phyloP scores from a whole-genome alignment of 2,888 invertebrate genomes.

The Callyntrura guangdongensis region DNA sequence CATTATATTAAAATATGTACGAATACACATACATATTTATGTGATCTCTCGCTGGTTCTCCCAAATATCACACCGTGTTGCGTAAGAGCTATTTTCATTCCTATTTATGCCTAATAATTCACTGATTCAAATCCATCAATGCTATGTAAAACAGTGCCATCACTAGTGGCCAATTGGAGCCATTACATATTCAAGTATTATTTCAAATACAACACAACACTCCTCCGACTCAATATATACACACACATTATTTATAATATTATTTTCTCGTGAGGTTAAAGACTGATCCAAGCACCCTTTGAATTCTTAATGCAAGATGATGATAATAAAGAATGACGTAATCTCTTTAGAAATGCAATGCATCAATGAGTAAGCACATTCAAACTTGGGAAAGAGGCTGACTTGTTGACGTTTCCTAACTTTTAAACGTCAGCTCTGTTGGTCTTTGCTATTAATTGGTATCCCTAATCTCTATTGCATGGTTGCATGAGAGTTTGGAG shows the following conservation, averaged over 20 bases:
- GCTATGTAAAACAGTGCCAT: neutral
- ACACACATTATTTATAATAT: neutral
- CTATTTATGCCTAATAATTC: constrained; percentile 18
- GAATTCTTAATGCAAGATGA: neutral
- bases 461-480: too few species aligned
- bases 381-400: too few species aligned
- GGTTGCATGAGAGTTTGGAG: too few species aligned
- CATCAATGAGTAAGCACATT: too few species aligned
- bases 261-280: constrained; percentile 4
- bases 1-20: too few species aligned
- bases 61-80: neutral
- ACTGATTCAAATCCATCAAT: constrained; percentile 47
- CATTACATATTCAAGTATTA: neutral
- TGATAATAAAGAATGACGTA: too few species aligned
- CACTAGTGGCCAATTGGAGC: neutral
- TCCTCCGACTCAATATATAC: neutral
- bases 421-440: too few species aligned
- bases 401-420: too few species aligned
- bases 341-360: too few species aligned
- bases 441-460: too few species aligned
- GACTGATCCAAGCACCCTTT: neutral
- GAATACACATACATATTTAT: neutral
- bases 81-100: neutral
- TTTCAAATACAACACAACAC: neutral
- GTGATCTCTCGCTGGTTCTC: neutral